These are phyloP conservation scores for Mormyrus lacerda DNA, from an alignment of 2,113 vertebrate species.

Conservation along the genomic window DNA sequence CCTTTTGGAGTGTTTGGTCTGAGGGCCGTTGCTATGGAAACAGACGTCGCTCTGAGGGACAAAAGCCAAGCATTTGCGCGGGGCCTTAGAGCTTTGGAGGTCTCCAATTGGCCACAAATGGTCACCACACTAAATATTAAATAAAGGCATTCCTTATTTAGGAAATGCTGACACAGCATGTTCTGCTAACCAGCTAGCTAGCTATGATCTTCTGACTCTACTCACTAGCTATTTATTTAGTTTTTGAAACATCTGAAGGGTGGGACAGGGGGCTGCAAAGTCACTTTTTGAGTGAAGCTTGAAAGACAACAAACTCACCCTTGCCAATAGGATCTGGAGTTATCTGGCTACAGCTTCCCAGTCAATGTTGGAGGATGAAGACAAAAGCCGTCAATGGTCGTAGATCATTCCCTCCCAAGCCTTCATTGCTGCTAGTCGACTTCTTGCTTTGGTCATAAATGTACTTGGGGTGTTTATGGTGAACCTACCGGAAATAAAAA, in stretches of 20 bases:
- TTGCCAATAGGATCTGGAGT: neutral
- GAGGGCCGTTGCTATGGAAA: neutral
- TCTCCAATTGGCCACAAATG: neutral
- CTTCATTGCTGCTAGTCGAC: neutral
- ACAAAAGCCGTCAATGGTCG: neutral
- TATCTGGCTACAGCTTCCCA: neutral
- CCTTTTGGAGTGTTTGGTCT: conserved; percentile 8
- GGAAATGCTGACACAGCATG: neutral
- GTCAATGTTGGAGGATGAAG: neutral
- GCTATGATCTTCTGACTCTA: neutral
- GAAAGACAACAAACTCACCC: neutral
- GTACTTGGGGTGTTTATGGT: neutral
- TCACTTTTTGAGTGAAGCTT: neutral
- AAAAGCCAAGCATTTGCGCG: neutral
- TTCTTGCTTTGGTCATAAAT: neutral
- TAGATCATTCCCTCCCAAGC: neutral
- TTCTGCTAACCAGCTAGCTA: neutral
- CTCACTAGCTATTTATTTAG: neutral
- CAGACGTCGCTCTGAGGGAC: neutral
- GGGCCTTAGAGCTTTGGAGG: neutral
- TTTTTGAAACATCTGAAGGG: neutral
- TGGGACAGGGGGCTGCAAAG: neutral
- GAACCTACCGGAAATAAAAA: neutral
- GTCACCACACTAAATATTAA: neutral
- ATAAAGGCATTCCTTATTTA: neutral